Evolutionary conservation across 2,797 vertebrate genomes (phyloP).

Genomic region (Taeniopygia guttata): DNA sequence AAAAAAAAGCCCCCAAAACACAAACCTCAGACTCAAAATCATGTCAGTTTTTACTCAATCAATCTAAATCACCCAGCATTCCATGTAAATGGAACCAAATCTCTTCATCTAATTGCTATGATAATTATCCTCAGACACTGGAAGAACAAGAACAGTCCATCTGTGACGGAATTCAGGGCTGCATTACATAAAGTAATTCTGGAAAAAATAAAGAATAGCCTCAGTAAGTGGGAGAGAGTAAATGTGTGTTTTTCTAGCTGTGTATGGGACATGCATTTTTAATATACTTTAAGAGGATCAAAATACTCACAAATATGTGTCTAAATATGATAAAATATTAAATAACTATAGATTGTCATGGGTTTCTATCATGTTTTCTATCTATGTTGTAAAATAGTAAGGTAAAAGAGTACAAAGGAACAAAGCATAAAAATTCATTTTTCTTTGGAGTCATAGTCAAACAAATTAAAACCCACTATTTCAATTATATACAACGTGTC

Average conservation of each 20-base stretch:
- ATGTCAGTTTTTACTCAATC: neutral
- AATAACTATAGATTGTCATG: neutral
- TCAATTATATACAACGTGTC: neutral
- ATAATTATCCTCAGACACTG: neutral
- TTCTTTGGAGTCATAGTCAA: neutral
- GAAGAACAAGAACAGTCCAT: neutral
- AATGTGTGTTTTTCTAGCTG: neutral
- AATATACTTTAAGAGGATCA: neutral
- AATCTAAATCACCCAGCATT: neutral
- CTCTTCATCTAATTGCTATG: conserved; percentile 1
- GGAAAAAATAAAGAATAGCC: neutral
- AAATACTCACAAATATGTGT: neutral
- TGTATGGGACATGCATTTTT: neutral
- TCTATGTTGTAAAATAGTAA: neutral
- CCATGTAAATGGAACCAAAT: neutral
- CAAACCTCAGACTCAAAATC: neutral
- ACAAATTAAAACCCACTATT: neutral
- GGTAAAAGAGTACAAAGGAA: neutral
- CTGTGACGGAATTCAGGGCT: conserved; percentile 13
- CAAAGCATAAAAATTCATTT: neutral
- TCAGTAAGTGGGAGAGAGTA: neutral
- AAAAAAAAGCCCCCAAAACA: neutral
- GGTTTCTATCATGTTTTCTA: neutral
- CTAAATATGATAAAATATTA: neutral
- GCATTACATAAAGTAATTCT: neutral